Evolutionary conservation across 2,113 vertebrate species (phyloP).

Genomic region (Toxotes chatareus): DNA sequence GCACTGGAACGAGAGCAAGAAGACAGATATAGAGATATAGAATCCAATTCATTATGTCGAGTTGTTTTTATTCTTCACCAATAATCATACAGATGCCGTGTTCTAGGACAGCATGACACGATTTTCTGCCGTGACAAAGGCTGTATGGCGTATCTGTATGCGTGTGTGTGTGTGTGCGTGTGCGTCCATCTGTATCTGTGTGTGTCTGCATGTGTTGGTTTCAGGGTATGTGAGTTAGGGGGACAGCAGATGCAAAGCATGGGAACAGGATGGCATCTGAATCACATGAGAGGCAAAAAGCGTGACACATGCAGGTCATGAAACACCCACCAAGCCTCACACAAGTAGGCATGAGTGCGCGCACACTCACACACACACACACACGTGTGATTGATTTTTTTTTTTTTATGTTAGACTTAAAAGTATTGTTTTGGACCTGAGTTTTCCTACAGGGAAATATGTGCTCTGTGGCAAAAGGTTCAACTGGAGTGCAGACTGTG

Average conservation of each 20-base stretch:
- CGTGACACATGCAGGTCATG: constrained; percentile 26
- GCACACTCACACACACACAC: not conserved
- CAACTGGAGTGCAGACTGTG: not conserved
- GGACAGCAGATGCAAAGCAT: constrained; percentile 33
- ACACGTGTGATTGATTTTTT: not conserved
- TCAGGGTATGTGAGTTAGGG: not conserved
- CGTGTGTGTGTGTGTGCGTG: not conserved
- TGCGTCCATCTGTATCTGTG: constrained; percentile 32
- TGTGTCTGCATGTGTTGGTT: not conserved
- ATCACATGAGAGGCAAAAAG: constrained; percentile 35
- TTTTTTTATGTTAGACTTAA: not conserved
- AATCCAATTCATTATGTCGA: not conserved
- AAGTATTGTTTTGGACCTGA: not conserved
- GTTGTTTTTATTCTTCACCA: not conserved
- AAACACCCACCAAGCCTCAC: not conserved
- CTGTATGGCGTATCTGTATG: not conserved
- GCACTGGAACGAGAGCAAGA: not conserved
- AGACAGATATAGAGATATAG: not conserved
- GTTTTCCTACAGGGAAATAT: not conserved
- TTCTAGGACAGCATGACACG: constrained; percentile 17
- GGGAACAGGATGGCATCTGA: constrained; percentile 39
- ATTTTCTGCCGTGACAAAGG: constrained; percentile 19
- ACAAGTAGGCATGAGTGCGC: no score
- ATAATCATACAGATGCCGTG: constrained; percentile 9
- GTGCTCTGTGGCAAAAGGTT: not conserved